Conservation (phyloP, 2,797 vertebrate genomes). For the Etheostoma perlongum region DNA sequence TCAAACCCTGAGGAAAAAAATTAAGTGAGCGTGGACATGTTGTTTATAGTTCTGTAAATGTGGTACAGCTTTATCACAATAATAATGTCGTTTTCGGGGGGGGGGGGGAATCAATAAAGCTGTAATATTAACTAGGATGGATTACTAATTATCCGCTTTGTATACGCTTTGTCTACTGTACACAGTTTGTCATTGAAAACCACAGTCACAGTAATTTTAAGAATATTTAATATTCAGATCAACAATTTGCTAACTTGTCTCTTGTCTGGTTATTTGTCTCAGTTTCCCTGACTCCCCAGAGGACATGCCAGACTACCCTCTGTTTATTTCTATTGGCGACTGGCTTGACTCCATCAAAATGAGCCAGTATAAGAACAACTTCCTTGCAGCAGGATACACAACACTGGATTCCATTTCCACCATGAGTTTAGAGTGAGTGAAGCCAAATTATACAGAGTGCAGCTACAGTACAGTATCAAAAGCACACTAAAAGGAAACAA, state of each 20-base stretch:
- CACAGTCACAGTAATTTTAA: neutral
- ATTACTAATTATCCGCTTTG: neutral
- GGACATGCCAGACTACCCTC: conserved; percentile 85
- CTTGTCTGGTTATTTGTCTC: conserved; percentile 16
- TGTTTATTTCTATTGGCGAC: conserved; percentile 97
- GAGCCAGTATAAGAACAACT: conserved; percentile 98
- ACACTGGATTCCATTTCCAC: conserved; percentile 93
- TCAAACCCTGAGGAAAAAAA: neutral
- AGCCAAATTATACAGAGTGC: conserved; percentile 42
- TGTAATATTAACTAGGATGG: neutral
- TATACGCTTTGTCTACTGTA: too few relatives aligned
- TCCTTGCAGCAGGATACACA: conserved; percentile 96
- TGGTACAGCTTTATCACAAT: neutral
- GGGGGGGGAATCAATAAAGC: too few relatives aligned
- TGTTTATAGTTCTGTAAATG: neutral
- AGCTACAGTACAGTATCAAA: neutral
- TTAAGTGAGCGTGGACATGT: neutral
- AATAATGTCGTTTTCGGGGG: neutral
- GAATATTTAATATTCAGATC: neutral
- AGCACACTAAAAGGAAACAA: neutral
- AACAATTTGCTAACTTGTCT: neutral
- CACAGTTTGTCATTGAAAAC: neutral
- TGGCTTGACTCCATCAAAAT: conserved; percentile 99
- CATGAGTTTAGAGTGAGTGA: conserved; percentile 87
- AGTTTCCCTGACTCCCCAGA: conserved; percentile 85